phyloP scores from a whole-genome alignment of 2,797 vertebrate species.

The Paguma larvata region DNA sequence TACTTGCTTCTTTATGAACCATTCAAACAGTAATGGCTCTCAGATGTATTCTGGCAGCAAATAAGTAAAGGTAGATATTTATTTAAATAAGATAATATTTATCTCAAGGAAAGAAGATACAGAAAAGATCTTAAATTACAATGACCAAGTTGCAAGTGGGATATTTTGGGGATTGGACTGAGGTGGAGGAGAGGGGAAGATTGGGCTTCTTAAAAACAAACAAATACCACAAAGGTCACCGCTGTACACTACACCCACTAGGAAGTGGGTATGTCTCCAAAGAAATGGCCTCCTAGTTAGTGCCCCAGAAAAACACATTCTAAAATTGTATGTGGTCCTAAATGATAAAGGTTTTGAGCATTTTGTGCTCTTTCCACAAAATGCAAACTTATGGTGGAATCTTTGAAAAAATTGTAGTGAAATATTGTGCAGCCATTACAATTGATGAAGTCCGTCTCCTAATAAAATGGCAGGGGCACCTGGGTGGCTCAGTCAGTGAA shows the following conservation, averaged over 20 bases:
- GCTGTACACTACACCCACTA: background rate
- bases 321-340: background rate
- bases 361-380: background rate
- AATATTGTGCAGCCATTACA: background rate
- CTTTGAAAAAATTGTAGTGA: background rate
- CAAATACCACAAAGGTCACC: background rate
- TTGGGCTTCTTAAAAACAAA: background rate
- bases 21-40: background rate
- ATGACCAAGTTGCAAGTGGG: background rate
- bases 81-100: constrained; percentile 13
- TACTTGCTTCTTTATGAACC: background rate
- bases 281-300: background rate
- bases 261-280: background rate
- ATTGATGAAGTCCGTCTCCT: background rate
- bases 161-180: background rate
- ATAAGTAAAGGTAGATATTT: background rate
- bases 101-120: background rate
- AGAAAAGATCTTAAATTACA: background rate
- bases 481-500: too few relatives aligned
- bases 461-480: background rate
- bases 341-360: background rate
- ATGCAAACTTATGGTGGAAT: background rate
- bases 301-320: background rate
- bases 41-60: background rate
- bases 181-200: background rate